Percentiles rank a stretch among this genome's conserved stretches.
phyloP scores from a whole-genome alignment of 2,113 vertebrate species.

The Bos taurus region ARS-UCD2.0 NC_037335.1:65184501-65185000 shows the following conservation, averaged over 20 bases:
- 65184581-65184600: neutral
- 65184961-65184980: neutral
- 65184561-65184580: neutral
- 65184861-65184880: neutral
- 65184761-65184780: neutral
- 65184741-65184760: neutral
- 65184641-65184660: neutral
- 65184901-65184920: neutral
- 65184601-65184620: neutral
- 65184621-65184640: neutral
- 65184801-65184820: neutral
- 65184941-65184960: neutral
- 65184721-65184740: neutral
- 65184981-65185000: neutral
- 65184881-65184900: constrained; percentile 1
- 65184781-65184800: neutral
- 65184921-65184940: neutral
- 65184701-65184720: neutral
- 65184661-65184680: neutral
- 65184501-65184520: neutral
- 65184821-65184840: neutral
- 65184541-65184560: neutral
- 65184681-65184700: neutral
- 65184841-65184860: neutral
- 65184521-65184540: neutral